phyloP scores from a whole-genome alignment of 2,113 vertebrate species.

The Ageneiosus marmoratus region DNA sequence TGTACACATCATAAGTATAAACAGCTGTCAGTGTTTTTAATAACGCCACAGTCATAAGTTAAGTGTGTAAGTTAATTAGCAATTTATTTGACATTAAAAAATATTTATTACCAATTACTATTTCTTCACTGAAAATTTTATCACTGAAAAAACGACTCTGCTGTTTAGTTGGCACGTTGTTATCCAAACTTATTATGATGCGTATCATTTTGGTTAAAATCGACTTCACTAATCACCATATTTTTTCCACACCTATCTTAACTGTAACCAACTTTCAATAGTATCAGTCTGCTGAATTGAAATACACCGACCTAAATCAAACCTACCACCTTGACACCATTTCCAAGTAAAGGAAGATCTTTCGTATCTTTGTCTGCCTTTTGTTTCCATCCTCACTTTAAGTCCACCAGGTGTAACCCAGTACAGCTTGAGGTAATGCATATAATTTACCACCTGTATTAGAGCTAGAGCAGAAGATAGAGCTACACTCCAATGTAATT shows the following conservation, averaged over 20 bases:
- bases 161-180: neutral
- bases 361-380: neutral
- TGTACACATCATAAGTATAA: neutral
- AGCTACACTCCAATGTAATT: neutral
- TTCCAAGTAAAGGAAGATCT: conserved; percentile 6
- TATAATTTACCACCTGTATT: neutral
- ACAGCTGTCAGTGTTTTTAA: neutral
- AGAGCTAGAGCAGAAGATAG: conserved; percentile 6
- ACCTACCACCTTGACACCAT: neutral
- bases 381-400: conserved; percentile 7
- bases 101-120: neutral
- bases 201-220: neutral
- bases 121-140: neutral
- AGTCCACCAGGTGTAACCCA: neutral
- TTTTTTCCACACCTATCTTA: neutral
- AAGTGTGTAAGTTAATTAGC: neutral
- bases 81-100: neutral
- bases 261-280: neutral
- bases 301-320: conserved; percentile 3
- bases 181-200: neutral
- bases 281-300: neutral
- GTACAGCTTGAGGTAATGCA: conserved; percentile 3
- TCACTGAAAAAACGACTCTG: neutral
- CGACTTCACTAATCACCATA: neutral
- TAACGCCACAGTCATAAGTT: neutral